Evolutionary conservation across 2,888 invertebrate genomes (phyloP), one percentile per base, ranked within the genome.

Genomic region (Lepidochrysops patricia): DNA sequence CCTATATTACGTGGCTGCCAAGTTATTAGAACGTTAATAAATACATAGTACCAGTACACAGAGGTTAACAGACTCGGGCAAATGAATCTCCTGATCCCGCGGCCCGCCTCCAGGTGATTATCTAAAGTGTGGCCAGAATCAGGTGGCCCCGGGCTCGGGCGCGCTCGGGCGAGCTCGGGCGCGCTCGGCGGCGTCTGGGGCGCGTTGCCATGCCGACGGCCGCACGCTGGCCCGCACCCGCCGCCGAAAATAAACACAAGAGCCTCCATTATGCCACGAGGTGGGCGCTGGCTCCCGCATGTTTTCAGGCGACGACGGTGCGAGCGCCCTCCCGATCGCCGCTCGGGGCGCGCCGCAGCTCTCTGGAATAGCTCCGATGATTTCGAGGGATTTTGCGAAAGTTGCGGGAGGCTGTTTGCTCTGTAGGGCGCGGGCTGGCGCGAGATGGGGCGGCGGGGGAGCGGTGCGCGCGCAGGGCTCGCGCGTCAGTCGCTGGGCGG

Each of bases 171-270:
- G 15, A 6, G 27, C 12, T 82, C 83, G 84, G 72, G 52, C 32
- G 64, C 63, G 60, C 70, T 72, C 80, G 81, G 67, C 67, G 68
- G 83, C 81, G 84, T 83, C 82, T 80, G 80, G 85, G 84, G 84
- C 66, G 79, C 79, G 85, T 88, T 76, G 80, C 73, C 76, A 81
- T 83, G 77, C 74, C 73, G 67, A 87, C 85, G 72, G 73, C 72
- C 73, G 78, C 79, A 81, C 79, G 80, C 80, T 66, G 63, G 66
- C 71, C 72, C 74, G 73, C 73, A 75, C 75, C 78, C 75, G 76
- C 76, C 75, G 75, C 84, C 75, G 77, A 84, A 86, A 86, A 87
- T 83, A 87, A 87, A 87, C 85, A 86, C 72, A 72, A 64, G 65
- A 63, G 64, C 61, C 61, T 64, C 62, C 62, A 61, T 61, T 54